Percentiles rank a stretch among this genome's conserved stretches.
Evolutionary conservation across 2,797 vertebrate genomes (phyloP).

Genomic region (Chaenodraco wilsoni): DNA sequence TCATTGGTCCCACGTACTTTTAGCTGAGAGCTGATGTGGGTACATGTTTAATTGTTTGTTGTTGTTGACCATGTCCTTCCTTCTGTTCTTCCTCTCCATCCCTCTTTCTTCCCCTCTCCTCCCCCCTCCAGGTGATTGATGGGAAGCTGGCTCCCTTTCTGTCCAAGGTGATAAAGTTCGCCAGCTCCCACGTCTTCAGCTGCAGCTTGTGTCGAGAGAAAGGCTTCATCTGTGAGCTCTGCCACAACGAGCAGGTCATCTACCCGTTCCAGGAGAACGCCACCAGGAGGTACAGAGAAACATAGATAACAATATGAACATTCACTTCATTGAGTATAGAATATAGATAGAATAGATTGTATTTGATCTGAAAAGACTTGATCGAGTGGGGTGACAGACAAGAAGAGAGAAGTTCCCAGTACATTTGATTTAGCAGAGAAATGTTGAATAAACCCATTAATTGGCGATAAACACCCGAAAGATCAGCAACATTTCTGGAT

Average conservation of each 20-base stretch:
- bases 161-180: conserved; percentile 97
- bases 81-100: not conserved
- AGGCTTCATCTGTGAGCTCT: conserved; percentile 98
- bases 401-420: not conserved
- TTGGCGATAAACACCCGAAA: too few relatives aligned
- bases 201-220: conserved; percentile 98
- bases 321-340: not conserved
- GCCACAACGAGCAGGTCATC: conserved; percentile 94
- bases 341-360: not conserved
- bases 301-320: not conserved
- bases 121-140: conserved; percentile 90
- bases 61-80: not conserved
- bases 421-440: not conserved
- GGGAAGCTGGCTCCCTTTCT: conserved; percentile 97
- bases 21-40: not conserved
- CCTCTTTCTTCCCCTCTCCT: not conserved
- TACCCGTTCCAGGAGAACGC: conserved; percentile 97
- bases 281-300: conserved; percentile 89
- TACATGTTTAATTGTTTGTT: not conserved
- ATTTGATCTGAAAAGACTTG: not conserved
- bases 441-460: too few relatives aligned
- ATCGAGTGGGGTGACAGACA: not conserved
- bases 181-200: conserved; percentile 94
- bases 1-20: not conserved
- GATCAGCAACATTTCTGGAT: too few relatives aligned